phyloP scores from a whole-genome alignment of 2,888 invertebrate genomes.

The Agonopterix heracliana region DNA sequence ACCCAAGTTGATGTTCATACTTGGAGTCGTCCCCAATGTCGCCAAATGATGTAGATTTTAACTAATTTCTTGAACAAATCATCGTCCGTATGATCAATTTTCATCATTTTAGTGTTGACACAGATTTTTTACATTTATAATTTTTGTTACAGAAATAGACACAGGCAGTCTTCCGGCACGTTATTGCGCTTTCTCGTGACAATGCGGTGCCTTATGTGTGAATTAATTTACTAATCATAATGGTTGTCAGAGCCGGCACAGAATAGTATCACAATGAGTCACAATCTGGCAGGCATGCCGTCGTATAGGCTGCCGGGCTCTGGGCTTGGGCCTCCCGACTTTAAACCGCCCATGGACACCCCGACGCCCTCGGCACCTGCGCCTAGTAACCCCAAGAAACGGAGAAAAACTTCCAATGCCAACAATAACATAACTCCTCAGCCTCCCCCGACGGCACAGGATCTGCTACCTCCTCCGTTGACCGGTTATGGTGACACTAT shows the following conservation, averaged over 20 bases:
- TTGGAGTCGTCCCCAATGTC: conserved; percentile 24
- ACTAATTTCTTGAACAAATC: neutral
- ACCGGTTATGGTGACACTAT: conserved; percentile 95
- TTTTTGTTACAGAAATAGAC: conserved; percentile 71
- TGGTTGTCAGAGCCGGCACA: conserved; percentile 54
- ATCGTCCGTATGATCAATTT: neutral
- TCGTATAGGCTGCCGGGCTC: conserved; percentile 86
- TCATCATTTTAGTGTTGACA: neutral
- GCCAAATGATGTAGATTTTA: conserved; percentile 9
- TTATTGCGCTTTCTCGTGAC: conserved; percentile 56
- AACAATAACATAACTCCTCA: conserved; percentile 80
- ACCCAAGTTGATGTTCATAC: conserved; percentile 26
- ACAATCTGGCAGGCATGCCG: conserved; percentile 88
- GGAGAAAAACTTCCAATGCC: conserved; percentile 87
- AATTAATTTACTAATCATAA: conserved; percentile 46
- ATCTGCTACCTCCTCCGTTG: conserved; percentile 89
- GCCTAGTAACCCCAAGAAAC: conserved; percentile 90
- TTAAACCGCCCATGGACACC: conserved; percentile 83
- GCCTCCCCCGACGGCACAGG: conserved; percentile 83
- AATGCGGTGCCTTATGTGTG: conserved; percentile 59
- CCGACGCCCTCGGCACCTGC: conserved; percentile 83
- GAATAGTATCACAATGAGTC: conserved; percentile 80
- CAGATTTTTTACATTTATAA: conserved; percentile 9
- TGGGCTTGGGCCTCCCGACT: conserved; percentile 82
- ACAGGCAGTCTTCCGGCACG: conserved; percentile 59